Percentiles rank a stretch among this genome's conserved stretches.
These are phyloP conservation scores for Stenopsyche tienmushanensis DNA, from an alignment of 1,140 invertebrate species.

Conservation along the genomic window DNA sequence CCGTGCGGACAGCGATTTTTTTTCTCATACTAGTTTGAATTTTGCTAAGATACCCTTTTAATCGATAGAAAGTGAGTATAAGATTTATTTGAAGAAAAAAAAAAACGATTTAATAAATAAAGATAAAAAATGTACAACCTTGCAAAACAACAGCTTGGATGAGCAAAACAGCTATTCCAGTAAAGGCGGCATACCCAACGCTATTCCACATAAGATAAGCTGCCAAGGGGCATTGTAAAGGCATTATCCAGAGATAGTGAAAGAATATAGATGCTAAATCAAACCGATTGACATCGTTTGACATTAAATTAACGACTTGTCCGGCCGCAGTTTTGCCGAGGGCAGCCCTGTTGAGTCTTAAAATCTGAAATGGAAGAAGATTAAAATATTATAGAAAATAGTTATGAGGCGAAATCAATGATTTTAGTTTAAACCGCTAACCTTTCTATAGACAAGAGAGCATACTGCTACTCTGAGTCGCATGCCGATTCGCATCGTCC, in stretches of 20 bases:
- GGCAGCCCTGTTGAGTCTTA: constrained; percentile 60
- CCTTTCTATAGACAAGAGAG: constrained; percentile 53
- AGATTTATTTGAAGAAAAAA: constrained; percentile 35
- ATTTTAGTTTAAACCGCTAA: too few relatives aligned
- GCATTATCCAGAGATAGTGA: constrained; percentile 73
- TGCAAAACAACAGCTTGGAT: constrained; percentile 66
- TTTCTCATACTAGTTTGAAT: constrained; percentile 63
- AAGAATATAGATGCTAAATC: constrained; percentile 56
- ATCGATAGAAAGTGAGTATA: neutral
- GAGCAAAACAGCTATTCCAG: constrained; percentile 62
- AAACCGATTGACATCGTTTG: constrained; percentile 76
- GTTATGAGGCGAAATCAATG: too few relatives aligned
- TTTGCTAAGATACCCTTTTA: constrained; percentile 66
- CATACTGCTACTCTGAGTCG: constrained; percentile 48
- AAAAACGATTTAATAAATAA: constrained; percentile 11
- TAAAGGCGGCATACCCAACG: constrained; percentile 58
- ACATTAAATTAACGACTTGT: constrained; percentile 84
- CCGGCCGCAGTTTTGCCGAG: constrained; percentile 75
- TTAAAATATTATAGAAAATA: too few relatives aligned
- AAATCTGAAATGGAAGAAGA: constrained; percentile 48
- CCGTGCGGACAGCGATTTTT: constrained; percentile 70
- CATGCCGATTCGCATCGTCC: constrained; percentile 46
- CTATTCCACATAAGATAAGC: constrained; percentile 65
- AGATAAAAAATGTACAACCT: constrained; percentile 50
- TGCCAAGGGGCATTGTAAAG: constrained; percentile 65